phyloP scores from a whole-genome alignment of 2,113 vertebrate species.

The Pogonocichla stellata region DNA sequence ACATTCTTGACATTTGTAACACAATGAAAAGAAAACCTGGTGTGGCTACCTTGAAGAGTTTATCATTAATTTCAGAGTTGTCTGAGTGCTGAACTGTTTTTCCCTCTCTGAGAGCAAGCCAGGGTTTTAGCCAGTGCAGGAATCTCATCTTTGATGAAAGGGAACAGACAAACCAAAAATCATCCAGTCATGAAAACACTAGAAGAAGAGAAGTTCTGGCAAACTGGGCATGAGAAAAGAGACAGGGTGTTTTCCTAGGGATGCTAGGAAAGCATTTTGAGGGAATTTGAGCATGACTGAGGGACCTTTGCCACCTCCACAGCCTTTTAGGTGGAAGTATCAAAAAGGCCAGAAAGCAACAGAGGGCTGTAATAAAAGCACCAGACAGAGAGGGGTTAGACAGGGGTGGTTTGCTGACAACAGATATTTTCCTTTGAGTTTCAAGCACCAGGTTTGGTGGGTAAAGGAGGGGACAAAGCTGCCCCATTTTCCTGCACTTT shows the following conservation, averaged over 20 bases:
- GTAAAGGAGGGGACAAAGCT: not conserved
- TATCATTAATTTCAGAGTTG: not conserved
- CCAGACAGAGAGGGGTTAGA: not conserved
- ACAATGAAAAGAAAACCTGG: not conserved
- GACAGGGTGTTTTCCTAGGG: not conserved
- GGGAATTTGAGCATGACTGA: not conserved
- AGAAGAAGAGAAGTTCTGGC: not conserved
- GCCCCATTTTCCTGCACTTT: not conserved
- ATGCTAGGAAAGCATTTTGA: not conserved
- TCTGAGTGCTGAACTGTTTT: not conserved
- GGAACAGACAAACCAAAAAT: not conserved
- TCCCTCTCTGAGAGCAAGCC: not conserved
- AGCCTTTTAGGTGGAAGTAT: not conserved
- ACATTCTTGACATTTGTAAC: not conserved
- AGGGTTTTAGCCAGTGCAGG: not conserved
- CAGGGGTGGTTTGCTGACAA: not conserved
- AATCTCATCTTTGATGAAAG: not conserved
- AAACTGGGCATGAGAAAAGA: not conserved
- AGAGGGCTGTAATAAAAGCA: not conserved
- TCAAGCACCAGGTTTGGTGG: not conserved
- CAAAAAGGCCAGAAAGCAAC: not conserved
- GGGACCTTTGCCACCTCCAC: not conserved
- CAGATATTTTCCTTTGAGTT: not conserved
- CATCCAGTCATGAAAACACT: not conserved
- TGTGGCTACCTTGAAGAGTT: not conserved